These are phyloP conservation scores for Abramis brama DNA, from an alignment of 2,113 vertebrate species.

Conservation along the genomic window DNA sequence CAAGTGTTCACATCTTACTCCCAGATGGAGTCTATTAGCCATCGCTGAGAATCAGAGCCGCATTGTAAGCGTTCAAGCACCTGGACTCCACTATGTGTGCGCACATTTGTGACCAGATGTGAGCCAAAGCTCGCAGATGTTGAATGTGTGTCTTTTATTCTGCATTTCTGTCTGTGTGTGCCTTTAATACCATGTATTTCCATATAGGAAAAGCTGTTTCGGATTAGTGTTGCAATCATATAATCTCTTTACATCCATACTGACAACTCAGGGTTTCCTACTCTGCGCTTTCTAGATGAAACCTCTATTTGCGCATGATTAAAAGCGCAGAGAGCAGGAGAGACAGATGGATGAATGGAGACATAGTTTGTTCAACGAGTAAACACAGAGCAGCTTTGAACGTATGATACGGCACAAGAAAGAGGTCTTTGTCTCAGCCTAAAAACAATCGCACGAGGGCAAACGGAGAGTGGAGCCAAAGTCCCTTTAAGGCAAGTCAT, in stretches of 20 bases:
- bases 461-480: background rate
- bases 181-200: background rate
- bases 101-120: conserved; percentile 26
- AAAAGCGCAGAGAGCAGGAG: background rate
- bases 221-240: background rate
- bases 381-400: conserved; percentile 10
- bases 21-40: conserved; percentile 38
- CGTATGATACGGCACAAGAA: conserved; percentile 32
- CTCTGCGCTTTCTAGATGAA: background rate
- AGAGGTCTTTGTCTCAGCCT: conserved; percentile 14
- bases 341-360: conserved; percentile 16
- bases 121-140: conserved; percentile 33
- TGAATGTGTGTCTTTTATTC: background rate
- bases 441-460: background rate
- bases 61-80: conserved; percentile 18
- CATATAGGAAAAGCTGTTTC: conserved; percentile 15
- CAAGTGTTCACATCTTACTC: conserved; percentile 22
- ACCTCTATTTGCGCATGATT: background rate
- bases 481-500: no score
- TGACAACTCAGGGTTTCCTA: background rate
- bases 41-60: conserved; percentile 31
- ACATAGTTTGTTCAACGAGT: conserved; percentile 7
- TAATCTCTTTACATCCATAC: conserved; percentile 22
- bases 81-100: conserved; percentile 30
- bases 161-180: background rate